Conservation (phyloP, 2,888 invertebrate genomes). For the Acrocera orbiculus region DNA sequence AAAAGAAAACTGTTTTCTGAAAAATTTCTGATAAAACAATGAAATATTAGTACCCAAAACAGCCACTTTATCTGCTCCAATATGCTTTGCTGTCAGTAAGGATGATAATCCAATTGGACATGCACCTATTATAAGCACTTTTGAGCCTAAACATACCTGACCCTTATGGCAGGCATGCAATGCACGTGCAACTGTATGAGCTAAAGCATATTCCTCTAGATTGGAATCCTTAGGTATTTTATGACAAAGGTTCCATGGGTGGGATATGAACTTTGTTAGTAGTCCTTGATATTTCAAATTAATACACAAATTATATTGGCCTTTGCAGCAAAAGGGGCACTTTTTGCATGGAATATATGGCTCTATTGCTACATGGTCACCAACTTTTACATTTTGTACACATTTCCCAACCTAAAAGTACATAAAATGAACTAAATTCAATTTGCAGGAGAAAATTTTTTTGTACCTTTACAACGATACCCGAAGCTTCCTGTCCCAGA, state of each 20-base stretch:
- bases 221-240: slow-evolving; percentile 16
- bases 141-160: slow-evolving; percentile 18
- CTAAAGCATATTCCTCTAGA: slow-evolving; percentile 19
- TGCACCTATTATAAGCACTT: slow-evolving; percentile 21
- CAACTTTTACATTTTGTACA: slow-evolving; percentile 48
- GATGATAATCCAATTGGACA: slow-evolving; percentile 19
- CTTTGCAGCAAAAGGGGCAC: slow-evolving; percentile 61
- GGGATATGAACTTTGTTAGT: slow-evolving; percentile 18
- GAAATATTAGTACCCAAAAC: too few relatives aligned
- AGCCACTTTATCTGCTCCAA: slow-evolving; percentile 19
- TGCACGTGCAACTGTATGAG: slow-evolving; percentile 20
- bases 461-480: slow-evolving; percentile 51
- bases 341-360: slow-evolving; percentile 75
- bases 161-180: slow-evolving; percentile 22
- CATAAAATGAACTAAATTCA: background rate
- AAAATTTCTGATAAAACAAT: too few relatives aligned
- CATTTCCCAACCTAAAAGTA: slow-evolving; percentile 33
- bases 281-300: slow-evolving; percentile 20
- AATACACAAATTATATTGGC: slow-evolving; percentile 21
- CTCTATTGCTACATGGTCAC: slow-evolving; percentile 84
- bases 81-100: slow-evolving; percentile 19
- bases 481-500: slow-evolving; percentile 83
- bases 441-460: background rate
- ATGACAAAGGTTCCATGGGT: slow-evolving; percentile 23
- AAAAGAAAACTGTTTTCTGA: too few relatives aligned